Conservation (phyloP, 2,113 vertebrate species). For the Podocnemis expansa region DNA sequence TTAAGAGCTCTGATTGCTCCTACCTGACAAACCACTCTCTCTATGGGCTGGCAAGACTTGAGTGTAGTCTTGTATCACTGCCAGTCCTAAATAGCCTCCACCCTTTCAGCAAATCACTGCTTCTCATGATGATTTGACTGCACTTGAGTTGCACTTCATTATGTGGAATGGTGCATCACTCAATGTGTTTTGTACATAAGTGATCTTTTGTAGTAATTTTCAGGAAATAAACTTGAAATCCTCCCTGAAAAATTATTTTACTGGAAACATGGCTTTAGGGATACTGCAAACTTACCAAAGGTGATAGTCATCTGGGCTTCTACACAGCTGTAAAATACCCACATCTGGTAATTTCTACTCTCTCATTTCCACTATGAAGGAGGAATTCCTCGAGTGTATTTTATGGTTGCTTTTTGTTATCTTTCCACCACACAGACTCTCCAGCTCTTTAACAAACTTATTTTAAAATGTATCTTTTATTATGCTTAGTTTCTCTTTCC, state of each 20-base stretch:
- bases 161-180: background rate
- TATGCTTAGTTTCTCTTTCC: background rate
- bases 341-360: background rate
- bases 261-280: background rate
- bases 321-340: background rate
- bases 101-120: background rate
- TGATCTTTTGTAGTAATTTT: background rate
- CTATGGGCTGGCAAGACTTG: background rate
- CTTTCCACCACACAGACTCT: background rate
- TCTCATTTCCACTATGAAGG: background rate
- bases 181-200: background rate
- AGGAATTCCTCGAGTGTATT: background rate
- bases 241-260: background rate
- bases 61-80: background rate
- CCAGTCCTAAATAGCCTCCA: background rate
- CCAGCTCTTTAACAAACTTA: background rate
- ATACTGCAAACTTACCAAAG: background rate
- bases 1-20: background rate
- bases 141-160: background rate
- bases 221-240: background rate
- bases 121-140: background rate
- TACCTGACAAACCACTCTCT: background rate
- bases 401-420: background rate
- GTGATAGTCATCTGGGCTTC: background rate
- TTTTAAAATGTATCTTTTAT: background rate